Conservation (phyloP, 2,888 invertebrate species). For the Argyresthia albistria region DNA sequence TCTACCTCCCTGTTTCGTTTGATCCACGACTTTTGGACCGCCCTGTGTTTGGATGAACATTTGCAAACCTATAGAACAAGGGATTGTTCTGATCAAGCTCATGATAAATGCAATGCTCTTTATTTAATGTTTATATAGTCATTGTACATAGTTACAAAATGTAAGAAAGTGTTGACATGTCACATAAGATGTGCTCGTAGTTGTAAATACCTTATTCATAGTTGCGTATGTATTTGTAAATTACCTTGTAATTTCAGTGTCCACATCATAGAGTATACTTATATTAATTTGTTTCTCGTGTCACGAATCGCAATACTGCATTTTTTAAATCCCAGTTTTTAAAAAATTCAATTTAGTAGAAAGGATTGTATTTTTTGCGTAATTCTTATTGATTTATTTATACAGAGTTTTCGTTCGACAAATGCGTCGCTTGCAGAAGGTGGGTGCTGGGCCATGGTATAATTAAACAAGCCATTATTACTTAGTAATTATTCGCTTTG, state of each 20-base stretch:
- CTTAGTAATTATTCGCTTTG: too few species aligned
- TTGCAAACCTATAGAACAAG: conserved; percentile 37
- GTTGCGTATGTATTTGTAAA: conserved; percentile 58
- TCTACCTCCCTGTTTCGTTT: too few species aligned
- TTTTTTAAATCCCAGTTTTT: conserved; percentile 42
- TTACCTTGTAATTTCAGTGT: conserved; percentile 44
- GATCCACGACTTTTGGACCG: too few species aligned
- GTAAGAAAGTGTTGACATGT: conserved; percentile 47
- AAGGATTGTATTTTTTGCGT: conserved; percentile 47
- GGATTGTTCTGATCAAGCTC: conserved; percentile 63
- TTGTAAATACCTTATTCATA: conserved; percentile 68
- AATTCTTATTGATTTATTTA: conserved; percentile 24
- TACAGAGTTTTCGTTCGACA: conserved; percentile 36
- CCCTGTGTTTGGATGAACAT: too few species aligned
- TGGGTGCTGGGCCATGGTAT: conserved; percentile 36
- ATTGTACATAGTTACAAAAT: conserved; percentile 67
- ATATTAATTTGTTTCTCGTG: conserved; percentile 55
- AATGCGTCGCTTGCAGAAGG: conserved; percentile 44
- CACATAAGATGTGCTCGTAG: conserved; percentile 48
- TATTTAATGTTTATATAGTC: conserved; percentile 61
- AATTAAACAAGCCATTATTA: too few species aligned
- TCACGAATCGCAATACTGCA: conserved; percentile 66
- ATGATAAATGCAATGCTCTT: conserved; percentile 63
- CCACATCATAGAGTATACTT: conserved; percentile 49
- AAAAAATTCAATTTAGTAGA: conserved; percentile 48